Base-by-base conservation (phyloP, 2,888 invertebrate species). In the Amiota mariae region DNA sequence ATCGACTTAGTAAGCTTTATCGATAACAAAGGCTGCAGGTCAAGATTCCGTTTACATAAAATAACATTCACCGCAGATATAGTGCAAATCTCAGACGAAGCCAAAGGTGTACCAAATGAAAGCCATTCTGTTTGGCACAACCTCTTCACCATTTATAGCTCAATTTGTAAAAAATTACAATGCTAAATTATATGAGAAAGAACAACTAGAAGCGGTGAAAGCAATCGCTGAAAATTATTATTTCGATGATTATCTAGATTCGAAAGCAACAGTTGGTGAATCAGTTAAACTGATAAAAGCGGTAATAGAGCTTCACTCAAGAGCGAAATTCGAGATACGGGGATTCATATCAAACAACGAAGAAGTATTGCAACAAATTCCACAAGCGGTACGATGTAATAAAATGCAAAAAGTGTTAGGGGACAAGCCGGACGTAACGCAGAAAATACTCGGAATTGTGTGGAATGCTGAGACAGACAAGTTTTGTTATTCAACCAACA, bases 41-140 rank as follows among this genome's bases (percentile, higher is more conserved):
- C 8, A 49, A 72, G 79, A 11, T 79, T 78, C 54, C 71, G 79
- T 74, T 75, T 73, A 51, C 73, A 6, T 76, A 66, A n/a, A 76
- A 79, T 48, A 77, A 63, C 20, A 73, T 20, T 56, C n/a, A n/a
- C n/a, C n/a, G n/a, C n/a, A n/a, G 71, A 72, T 24, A 72, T 74
- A 18, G 54, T 72, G 18, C 12, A 13, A 12, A 72, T 74, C 54
- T 54, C 74, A 15, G 71, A 74, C 15, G 71, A 73, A 46, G 73
- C 70, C 67, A 66, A n/a, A n/a, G n/a, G n/a, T n/a, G n/a, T n/a
- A n/a, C n/a, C n/a, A n/a, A n/a, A n/a, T n/a, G n/a, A n/a, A 74
- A 18, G 57, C 72, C n/a, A 72, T 74, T 71, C 24, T 74, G 12
- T 64, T 64, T 47, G 15, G 64, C 46, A 47, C 56, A 56, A 56